phyloP scores from a whole-genome alignment of 1,140 invertebrate genomes.

The Scaptomyza hsui region DNA sequence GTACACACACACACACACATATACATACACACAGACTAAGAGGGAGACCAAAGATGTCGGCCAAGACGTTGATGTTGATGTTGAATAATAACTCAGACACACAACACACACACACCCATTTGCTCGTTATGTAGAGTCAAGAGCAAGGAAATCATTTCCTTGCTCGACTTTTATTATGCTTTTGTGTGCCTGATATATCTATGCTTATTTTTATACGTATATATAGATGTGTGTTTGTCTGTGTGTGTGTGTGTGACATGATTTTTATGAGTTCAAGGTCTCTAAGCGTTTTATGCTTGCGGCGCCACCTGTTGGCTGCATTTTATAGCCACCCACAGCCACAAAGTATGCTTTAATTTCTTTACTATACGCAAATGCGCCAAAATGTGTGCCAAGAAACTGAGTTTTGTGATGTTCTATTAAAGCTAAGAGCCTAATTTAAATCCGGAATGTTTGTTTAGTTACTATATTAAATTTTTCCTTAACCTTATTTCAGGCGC shows the following conservation, averaged over 20 bases:
- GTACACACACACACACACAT: slow-evolving; percentile 38
- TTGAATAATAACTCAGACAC: slow-evolving; percentile 73
- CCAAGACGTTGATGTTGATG: slow-evolving; percentile 73
- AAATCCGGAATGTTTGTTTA: too few relatives aligned
- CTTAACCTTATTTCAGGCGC: slow-evolving; percentile 87
- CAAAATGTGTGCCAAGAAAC: neutral
- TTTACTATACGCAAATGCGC: slow-evolving; percentile 1
- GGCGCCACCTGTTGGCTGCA: slow-evolving; percentile 67
- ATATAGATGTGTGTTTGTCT: slow-evolving; percentile 12
- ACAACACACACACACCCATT: slow-evolving; percentile 15
- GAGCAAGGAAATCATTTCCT: slow-evolving; percentile 77
- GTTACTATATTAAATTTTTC: too few relatives aligned
- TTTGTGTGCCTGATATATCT: slow-evolving; percentile 47
- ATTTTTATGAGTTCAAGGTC: slow-evolving; percentile 84
- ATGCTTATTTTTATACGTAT: slow-evolving; percentile 24
- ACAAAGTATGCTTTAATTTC: slow-evolving; percentile 53
- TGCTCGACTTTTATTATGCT: slow-evolving; percentile 71
- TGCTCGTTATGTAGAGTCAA: slow-evolving; percentile 40
- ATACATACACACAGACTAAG: slow-evolving; percentile 17
- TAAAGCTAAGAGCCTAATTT: too few relatives aligned
- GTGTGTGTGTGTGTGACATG: slow-evolving; percentile 64
- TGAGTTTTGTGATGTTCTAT: neutral
- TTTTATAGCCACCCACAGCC: slow-evolving; percentile 29
- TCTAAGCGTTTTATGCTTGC: slow-evolving; percentile 49
- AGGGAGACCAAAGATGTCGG: slow-evolving; percentile 19